Percentiles rank a stretch among this genome's conserved stretches.
phyloP scores from a whole-genome alignment of 2,888 invertebrate genomes.

The Seladonia tumulorum region DNA sequence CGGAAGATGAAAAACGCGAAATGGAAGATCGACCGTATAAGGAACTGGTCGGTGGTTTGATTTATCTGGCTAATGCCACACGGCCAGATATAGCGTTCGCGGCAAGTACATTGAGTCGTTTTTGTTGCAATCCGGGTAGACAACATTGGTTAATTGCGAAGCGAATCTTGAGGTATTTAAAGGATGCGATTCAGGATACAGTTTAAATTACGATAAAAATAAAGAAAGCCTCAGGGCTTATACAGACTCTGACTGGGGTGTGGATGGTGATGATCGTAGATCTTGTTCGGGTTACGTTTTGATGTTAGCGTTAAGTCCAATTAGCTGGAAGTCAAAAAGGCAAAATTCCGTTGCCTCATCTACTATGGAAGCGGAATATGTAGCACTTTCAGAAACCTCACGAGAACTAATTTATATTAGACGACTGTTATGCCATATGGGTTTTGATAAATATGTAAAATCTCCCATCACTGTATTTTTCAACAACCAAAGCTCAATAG shows the following conservation, averaged over 20 bases:
- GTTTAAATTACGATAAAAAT: neutral
- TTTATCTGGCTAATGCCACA: neutral
- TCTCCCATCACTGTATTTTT: neutral
- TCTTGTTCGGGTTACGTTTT: neutral
- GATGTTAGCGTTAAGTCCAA: neutral
- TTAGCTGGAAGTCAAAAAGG: constrained; percentile 17
- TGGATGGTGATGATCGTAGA: neutral
- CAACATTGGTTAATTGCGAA: neutral
- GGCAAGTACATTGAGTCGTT: neutral
- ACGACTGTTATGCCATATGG: neutral
- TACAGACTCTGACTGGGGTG: neutral
- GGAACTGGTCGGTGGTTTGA: constrained; percentile 2
- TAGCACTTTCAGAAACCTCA: neutral
- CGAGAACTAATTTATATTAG: constrained; percentile 1
- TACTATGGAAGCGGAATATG: constrained; percentile 14
- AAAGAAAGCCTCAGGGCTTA: neutral
- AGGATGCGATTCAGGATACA: neutral
- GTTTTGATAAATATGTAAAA: neutral
- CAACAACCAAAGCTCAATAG: constrained; percentile 17
- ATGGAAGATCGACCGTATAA: neutral
- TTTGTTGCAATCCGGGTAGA: neutral
- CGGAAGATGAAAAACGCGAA: neutral
- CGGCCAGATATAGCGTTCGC: neutral
- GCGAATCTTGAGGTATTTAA: neutral
- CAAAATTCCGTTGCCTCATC: neutral